Conservation (phyloP, 1,140 invertebrate genomes). For the Heliconius melpomene region DNA sequence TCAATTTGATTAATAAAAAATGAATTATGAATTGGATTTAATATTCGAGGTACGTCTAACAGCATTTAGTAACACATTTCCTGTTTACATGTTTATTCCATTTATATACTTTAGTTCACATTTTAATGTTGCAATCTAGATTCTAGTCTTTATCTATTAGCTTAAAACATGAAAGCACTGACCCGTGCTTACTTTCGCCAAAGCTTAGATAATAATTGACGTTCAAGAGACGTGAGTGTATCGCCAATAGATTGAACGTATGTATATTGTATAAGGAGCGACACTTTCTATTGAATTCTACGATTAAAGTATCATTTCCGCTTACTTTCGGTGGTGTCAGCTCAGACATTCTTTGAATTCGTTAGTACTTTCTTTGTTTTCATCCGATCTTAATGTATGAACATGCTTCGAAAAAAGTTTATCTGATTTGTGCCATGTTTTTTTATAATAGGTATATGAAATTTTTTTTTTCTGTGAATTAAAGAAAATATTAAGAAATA, state of each 20-base stretch:
- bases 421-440: background rate
- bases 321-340: slow-evolving; percentile 21
- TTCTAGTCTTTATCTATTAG: background rate
- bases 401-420: background rate
- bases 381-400: background rate
- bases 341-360: slow-evolving; percentile 13
- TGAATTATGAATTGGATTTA: slow-evolving; percentile 36
- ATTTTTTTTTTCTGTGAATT: too few relatives aligned
- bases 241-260: slow-evolving; percentile 17
- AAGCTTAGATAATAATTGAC: slow-evolving; percentile 36
- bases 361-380: background rate
- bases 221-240: slow-evolving; percentile 31
- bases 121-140: background rate
- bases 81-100: background rate
- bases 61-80: background rate
- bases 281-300: slow-evolving; percentile 50
- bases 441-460: background rate
- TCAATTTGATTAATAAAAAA: slow-evolving; percentile 15
- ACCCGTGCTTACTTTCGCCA: slow-evolving; percentile 31
- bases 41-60: slow-evolving; percentile 39
- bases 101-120: background rate
- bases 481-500: too few relatives aligned
- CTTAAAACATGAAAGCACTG: background rate
- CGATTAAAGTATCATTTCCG: slow-evolving; percentile 33
- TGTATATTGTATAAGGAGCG: slow-evolving; percentile 36